phyloP scores from a whole-genome alignment of 2,797 vertebrate genomes.

The Pangasius larnaudii region DNA sequence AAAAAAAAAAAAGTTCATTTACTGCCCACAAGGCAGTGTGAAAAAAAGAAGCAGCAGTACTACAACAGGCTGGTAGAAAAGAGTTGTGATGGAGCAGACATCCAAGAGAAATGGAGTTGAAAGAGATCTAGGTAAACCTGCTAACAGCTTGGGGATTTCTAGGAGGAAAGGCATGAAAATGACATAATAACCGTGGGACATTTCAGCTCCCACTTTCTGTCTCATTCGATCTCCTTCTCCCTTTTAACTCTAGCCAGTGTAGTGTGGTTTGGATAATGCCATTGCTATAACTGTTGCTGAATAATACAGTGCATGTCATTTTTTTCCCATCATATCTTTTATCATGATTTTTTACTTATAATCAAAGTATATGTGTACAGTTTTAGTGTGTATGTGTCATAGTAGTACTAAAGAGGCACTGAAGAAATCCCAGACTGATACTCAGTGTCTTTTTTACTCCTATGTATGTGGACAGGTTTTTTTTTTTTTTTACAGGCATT shows the following conservation, averaged over 20 bases:
- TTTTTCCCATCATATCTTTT: background rate
- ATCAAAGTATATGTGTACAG: background rate
- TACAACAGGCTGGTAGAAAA: background rate
- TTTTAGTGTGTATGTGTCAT: background rate
- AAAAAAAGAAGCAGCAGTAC: background rate
- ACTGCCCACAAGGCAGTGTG: background rate
- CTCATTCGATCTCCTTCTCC: constrained; percentile 6
- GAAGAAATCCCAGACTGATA: background rate
- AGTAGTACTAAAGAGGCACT: background rate
- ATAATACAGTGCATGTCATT: background rate
- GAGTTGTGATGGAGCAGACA: background rate
- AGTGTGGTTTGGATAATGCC: background rate
- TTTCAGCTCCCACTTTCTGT: constrained; percentile 12
- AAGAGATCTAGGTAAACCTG: background rate
- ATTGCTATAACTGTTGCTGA: background rate
- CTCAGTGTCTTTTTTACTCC: background rate
- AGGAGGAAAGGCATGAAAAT: constrained; percentile 1
- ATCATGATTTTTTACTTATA: background rate
- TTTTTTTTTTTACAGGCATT: background rate
- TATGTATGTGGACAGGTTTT: background rate
- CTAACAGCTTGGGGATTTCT: constrained; percentile 20
- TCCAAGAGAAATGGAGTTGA: background rate
- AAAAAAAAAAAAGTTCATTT: background rate
- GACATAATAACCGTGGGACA: constrained; percentile 29
- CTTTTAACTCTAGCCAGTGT: background rate